Evolutionary conservation across 2,797 vertebrate genomes (phyloP).

Genomic region (Podargus strigoides): DNA sequence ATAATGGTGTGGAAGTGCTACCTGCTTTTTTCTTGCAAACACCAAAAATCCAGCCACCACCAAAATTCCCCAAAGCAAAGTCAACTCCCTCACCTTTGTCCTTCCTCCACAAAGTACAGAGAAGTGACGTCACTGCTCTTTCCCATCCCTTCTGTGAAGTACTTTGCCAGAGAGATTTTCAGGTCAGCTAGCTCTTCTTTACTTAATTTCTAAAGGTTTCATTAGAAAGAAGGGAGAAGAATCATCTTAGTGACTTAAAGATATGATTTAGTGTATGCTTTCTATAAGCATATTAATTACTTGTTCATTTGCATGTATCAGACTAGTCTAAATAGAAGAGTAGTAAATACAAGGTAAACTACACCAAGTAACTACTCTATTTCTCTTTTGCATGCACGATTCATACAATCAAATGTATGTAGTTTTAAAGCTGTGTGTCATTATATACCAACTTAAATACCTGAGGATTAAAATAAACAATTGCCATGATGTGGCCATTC

Average conservation of each 20-base stretch:
- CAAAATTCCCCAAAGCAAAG: not conserved
- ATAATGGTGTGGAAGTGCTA: not conserved
- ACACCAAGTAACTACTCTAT: not conserved
- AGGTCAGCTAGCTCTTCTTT: constrained; percentile 79
- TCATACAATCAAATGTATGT: not conserved
- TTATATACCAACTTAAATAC: constrained; percentile 54
- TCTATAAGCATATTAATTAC: not conserved
- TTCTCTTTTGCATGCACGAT: not conserved
- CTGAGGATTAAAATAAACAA: constrained; percentile 95
- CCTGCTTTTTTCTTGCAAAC: not conserved
- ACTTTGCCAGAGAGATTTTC: constrained; percentile 80
- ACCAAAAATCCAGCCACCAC: not conserved
- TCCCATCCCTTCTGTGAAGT: constrained; percentile 86
- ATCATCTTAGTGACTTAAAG: not conserved
- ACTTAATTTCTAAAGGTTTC: constrained; percentile 82
- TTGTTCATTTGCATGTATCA: not conserved
- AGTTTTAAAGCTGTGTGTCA: not conserved
- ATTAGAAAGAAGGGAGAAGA: not conserved
- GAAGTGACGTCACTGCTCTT: constrained; percentile 86
- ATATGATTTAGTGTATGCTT: not conserved
- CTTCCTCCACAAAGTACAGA: constrained; percentile 91
- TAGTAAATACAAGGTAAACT: not conserved
- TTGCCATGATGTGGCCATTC: constrained; percentile 86
- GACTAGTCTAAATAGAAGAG: not conserved
- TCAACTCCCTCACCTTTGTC: constrained; percentile 83